Evolutionary conservation across 1,140 invertebrate species (phyloP).

Genomic region (Drepana arcuata): DNA sequence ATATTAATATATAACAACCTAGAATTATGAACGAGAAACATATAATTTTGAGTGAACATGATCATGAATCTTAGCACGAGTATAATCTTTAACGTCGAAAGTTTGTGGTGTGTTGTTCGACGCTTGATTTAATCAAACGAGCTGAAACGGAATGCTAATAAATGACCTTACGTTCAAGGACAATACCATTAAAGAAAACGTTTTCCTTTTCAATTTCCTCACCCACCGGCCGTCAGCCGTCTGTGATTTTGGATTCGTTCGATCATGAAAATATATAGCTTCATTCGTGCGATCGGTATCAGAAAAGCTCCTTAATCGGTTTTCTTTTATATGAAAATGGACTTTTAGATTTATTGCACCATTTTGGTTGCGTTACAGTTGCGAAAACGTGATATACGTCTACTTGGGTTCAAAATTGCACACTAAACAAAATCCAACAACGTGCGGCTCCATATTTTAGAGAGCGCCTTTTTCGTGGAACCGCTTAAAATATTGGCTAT

Average conservation of each 20-base stretch:
- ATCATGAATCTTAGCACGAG: no score
- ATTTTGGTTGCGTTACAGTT: conserved; percentile 56
- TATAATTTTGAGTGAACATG: no score
- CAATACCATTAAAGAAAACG: conserved; percentile 50
- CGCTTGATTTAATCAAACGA: conserved; percentile 2
- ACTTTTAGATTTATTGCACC: conserved; percentile 66
- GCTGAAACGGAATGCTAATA: conserved; percentile 26
- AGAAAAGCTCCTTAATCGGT: conserved; percentile 66
- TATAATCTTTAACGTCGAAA: no score
- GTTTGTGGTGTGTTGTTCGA: no score
- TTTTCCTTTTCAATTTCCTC: conserved; percentile 62
- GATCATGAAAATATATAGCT: conserved; percentile 71
- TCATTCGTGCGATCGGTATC: conserved; percentile 66
- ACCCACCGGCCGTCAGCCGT: conserved; percentile 58
- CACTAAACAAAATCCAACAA: conserved; percentile 58
- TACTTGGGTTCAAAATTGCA: conserved; percentile 45
- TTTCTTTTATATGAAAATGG: conserved; percentile 71
- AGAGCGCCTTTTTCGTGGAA: conserved; percentile 26
- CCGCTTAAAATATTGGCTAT: conserved; percentile 55
- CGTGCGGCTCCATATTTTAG: conserved; percentile 45
- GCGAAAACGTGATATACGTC: conserved; percentile 57
- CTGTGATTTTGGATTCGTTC: conserved; percentile 60
- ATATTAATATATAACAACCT: no score
- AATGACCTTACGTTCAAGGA: conserved; percentile 36
- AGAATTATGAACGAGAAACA: no score